Evolutionary conservation across 2,113 vertebrate species (phyloP), one percentile per base, ranked within the genome.

Genomic region (Todiramphus saurophagus): DNA sequence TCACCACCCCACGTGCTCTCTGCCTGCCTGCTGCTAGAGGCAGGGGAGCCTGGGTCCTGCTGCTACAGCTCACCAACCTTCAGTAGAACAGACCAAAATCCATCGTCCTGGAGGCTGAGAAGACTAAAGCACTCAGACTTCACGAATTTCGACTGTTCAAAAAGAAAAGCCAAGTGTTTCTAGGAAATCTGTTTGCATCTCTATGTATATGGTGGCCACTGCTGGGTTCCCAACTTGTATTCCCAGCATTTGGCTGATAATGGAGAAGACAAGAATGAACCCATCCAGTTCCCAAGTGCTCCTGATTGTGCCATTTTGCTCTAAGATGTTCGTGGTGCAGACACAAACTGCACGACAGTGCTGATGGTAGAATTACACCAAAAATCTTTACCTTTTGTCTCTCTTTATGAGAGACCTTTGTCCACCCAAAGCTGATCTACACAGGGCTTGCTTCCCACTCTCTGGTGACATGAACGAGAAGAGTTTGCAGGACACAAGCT

Each of bases 61-160:
- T 25, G 30, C 85, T 70, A 7, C 68, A 55, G 66, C 66, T 46
- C 55, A 3, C 30, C 0, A 0, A 13, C 67, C 70, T 46, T 63
- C 0, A 5, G 68, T 5, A 41, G 48, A 62, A 46, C 37, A 59
- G 37, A 39, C 9, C 4, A 0, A 39, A 44, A 23, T 6, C 60
- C 60, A 59, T 50, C 48, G 24, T 43, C 27, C 30, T 4, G 19
- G 44, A 83, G n/a, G 63, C 50, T 48, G n/a, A 28, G 33, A 37
- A 86, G 31, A 28, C 21, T 24, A 35, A 90, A 89, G 31, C 70
- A 50, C 73, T 48, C 17, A 31, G 33, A 1, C 3, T 31, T 50
- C 30, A 6, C 3, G 62, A 62, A 67, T 25, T 12, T 41, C 2
- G 4, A 37, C 0, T 37, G 55, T 10, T 87, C 48, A 41, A 48